Evolutionary conservation across 1,140 invertebrate species (phyloP).

Genomic region (Halesus radiatus): DNA sequence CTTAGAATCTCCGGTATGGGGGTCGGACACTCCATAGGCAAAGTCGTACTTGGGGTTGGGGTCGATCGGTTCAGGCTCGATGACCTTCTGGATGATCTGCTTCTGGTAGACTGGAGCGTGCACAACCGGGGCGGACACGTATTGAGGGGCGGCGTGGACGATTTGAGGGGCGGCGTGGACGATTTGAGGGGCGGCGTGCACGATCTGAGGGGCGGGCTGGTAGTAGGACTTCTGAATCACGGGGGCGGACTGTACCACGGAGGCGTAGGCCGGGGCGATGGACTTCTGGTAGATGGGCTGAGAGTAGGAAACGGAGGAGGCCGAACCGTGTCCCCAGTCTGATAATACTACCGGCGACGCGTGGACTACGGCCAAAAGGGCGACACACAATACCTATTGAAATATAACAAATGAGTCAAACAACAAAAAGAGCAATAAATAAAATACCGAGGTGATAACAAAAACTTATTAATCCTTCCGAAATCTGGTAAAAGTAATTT

Average conservation of each 20-base stretch:
- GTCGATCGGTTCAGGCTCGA: conserved; percentile 73
- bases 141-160: conserved; percentile 58
- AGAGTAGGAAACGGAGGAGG: conserved; percentile 32
- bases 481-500: too few species aligned
- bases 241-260: conserved; percentile 51
- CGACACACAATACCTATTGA: conserved; percentile 47
- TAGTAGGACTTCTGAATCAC: conserved; percentile 40
- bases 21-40: conserved; percentile 80
- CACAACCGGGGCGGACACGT: conserved; percentile 59
- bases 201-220: conserved; percentile 50
- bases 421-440: not conserved
- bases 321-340: conserved; percentile 35
- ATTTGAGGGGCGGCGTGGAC: conserved; percentile 49
- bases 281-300: conserved; percentile 34
- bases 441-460: too few species aligned
- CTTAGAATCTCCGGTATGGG: conserved; percentile 79
- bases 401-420: conserved; percentile 1
- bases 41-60: conserved; percentile 81
- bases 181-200: conserved; percentile 46
- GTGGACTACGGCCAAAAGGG: conserved; percentile 33
- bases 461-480: too few species aligned
- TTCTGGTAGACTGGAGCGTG: conserved; percentile 59
- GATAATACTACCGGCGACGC: conserved; percentile 37
- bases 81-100: conserved; percentile 60
- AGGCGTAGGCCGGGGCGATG: conserved; percentile 39